A percentile compares a stretch with the other conserved stretches of the same genome.
phyloP scores from a whole-genome alignment of 2,797 vertebrate genomes.

The Xiphophorus birchmanni region DNA sequence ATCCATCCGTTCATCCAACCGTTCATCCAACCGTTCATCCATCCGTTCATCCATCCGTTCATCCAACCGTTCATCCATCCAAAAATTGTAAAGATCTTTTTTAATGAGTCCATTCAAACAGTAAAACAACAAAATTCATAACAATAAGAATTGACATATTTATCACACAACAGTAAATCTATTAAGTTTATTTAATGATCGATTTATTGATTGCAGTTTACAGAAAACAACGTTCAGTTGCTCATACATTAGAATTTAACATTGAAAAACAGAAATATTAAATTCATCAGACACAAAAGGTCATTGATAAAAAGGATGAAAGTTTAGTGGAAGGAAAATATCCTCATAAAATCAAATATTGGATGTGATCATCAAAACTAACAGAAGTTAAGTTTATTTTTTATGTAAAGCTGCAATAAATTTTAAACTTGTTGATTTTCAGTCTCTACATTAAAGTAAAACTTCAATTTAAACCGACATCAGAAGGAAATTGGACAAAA shows the following conservation, averaged over 20 bases:
- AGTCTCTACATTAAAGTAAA: too few relatives aligned
- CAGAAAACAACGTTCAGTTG: not conserved
- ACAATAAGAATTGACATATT: too few relatives aligned
- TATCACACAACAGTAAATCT: too few relatives aligned
- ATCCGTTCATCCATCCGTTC: too few relatives aligned
- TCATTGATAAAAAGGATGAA: not conserved
- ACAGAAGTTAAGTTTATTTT: not conserved
- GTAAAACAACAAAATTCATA: too few relatives aligned
- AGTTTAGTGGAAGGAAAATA: not conserved
- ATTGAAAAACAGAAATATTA: not conserved
- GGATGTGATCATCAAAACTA: not conserved
- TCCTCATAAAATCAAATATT: not conserved
- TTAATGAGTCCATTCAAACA: too few relatives aligned
- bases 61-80: too few relatives aligned
- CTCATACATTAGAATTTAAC: not conserved
- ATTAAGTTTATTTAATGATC: not conserved
- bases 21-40: too few relatives aligned
- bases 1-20: too few relatives aligned
- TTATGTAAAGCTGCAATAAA: not conserved
- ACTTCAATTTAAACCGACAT: too few relatives aligned
- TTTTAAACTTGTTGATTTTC: not conserved
- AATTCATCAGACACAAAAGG: not conserved
- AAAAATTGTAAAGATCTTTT: too few relatives aligned
- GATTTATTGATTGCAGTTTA: not conserved
- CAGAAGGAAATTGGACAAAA: too few relatives aligned